Percentiles rank a stretch among this genome's conserved stretches.
These are phyloP conservation scores for Xiphophorus hellerii DNA, from an alignment of 2,113 vertebrate genomes.

Conservation along the genomic window DNA sequence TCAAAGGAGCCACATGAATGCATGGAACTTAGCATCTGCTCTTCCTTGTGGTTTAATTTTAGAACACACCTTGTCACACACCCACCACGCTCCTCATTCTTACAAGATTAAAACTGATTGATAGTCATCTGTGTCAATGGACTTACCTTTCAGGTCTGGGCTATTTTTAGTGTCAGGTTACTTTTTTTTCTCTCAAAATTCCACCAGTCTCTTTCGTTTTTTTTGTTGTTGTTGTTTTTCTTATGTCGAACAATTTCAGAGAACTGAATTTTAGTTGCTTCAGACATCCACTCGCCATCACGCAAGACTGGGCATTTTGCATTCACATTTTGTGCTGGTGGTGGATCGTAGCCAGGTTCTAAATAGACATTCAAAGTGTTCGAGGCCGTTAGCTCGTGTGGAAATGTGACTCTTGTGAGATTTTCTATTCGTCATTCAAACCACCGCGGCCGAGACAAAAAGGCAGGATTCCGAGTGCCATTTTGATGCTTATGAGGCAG, in stretches of 20 bases:
- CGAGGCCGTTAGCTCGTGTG: background rate
- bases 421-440: background rate
- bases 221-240: background rate
- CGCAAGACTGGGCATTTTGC: too few relatives aligned
- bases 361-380: background rate
- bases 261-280: background rate
- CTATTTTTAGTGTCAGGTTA: constrained; percentile 38
- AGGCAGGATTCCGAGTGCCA: background rate
- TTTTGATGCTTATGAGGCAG: background rate
- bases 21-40: constrained; percentile 18
- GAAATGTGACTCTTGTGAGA: background rate
- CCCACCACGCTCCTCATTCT: constrained; percentile 21
- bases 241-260: background rate
- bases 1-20: constrained; percentile 21
- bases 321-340: background rate
- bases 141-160: constrained; percentile 16
- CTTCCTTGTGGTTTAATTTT: constrained; percentile 19
- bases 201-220: background rate
- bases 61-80: constrained; percentile 16
- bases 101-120: background rate
- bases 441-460: background rate
- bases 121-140: background rate
- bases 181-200: background rate
- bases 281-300: background rate
- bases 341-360: background rate